These are phyloP conservation scores for Megalopta genalis DNA, from an alignment of 1,140 invertebrate genomes.

Conservation along the genomic window DNA sequence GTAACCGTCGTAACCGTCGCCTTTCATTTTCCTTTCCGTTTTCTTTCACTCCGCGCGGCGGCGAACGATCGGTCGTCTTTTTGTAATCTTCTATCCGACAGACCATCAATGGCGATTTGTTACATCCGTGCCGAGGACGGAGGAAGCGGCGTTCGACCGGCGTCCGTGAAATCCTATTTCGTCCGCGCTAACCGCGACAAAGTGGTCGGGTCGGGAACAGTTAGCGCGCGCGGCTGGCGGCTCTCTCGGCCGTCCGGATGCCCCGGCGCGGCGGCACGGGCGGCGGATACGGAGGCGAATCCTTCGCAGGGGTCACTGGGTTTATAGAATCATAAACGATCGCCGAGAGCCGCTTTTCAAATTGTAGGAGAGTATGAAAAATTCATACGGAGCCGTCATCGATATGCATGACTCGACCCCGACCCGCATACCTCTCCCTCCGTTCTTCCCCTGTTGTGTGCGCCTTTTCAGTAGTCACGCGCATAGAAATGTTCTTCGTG, in stretches of 20 bases:
- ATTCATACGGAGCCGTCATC: constrained; percentile 69
- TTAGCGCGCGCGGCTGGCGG: neutral
- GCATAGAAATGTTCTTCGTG: constrained; percentile 41
- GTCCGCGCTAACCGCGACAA: neutral
- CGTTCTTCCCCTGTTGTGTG: constrained; percentile 34
- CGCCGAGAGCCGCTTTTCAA: constrained; percentile 38
- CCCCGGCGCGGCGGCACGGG: neutral
- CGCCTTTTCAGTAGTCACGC: constrained; percentile 39
- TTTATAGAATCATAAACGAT: constrained; percentile 57
- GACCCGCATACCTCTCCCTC: constrained; percentile 69
- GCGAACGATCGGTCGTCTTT: constrained; percentile 4
- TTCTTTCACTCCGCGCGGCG: constrained; percentile 33
- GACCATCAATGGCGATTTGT: constrained; percentile 48
- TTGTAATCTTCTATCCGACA: constrained; percentile 7
- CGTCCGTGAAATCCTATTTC: constrained; percentile 2
- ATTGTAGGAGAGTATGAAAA: constrained; percentile 69
- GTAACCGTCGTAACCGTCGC: constrained; percentile 43
- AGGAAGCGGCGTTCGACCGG: neutral
- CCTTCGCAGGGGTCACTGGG: constrained; percentile 28
- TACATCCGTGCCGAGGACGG: neutral
- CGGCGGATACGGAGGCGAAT: neutral
- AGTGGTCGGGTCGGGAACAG: neutral
- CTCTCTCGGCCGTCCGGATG: no score
- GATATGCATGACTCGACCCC: constrained; percentile 74
- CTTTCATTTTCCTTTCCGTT: constrained; percentile 61